phyloP scores from a whole-genome alignment of 2,888 invertebrate genomes.

The Ommatoiulus sabulosus region DNA sequence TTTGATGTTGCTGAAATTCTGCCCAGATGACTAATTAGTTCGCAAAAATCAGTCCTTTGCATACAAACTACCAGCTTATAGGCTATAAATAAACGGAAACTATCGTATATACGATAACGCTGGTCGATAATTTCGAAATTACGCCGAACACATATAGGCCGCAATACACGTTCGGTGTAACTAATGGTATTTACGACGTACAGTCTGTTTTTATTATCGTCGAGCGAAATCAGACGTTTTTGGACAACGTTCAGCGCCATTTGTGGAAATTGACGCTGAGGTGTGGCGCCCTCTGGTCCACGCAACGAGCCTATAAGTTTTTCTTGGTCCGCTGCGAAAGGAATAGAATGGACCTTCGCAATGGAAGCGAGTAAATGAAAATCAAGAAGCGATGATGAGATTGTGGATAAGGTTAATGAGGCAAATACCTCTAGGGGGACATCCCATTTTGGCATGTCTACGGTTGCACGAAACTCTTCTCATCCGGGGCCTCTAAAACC shows the following conservation, averaged over 20 bases:
- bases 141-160: neutral
- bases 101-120: neutral
- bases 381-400: conserved; percentile 47
- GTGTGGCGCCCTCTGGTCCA: neutral
- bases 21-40: conserved; percentile 47
- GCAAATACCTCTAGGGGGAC: conserved; percentile 45
- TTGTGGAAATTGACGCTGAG: neutral
- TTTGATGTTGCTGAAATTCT: conserved; percentile 30
- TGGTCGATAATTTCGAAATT: neutral
- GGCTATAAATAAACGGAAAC: neutral
- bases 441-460: conserved; percentile 17
- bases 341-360: neutral
- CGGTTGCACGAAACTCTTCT: neutral
- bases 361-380: conserved; percentile 21
- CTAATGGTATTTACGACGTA: neutral
- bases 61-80: neutral
- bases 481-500: neutral
- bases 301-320: neutral
- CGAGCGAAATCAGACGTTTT: neutral
- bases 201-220: neutral
- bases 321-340: neutral
- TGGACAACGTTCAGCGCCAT: neutral
- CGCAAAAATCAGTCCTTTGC: conserved; percentile 25
- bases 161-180: neutral
- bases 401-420: conserved; percentile 42